Evolutionary conservation across 2,113 vertebrate genomes (phyloP).

Genomic region (Lepidiolamprologus cunningtoni): DNA sequence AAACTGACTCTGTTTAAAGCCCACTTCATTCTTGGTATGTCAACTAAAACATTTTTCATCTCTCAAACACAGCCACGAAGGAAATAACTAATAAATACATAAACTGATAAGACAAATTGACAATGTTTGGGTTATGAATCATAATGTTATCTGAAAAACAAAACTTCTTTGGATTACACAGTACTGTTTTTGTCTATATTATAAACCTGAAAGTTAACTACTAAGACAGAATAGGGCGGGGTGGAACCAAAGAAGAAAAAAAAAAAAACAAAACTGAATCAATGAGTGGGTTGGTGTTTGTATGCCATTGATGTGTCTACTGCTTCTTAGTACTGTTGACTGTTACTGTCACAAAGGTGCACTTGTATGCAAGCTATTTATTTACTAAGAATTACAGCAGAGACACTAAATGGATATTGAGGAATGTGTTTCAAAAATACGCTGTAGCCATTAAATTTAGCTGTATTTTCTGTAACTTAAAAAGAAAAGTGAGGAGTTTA

Average conservation of each 20-base stretch:
- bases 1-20: not conserved
- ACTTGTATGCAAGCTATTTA: not conserved
- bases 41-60: not conserved
- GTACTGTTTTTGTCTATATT: not conserved
- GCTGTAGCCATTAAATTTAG: not conserved
- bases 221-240: not conserved
- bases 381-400: conserved; percentile 1
- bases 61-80: not conserved
- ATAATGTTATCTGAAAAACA: not conserved
- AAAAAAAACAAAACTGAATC: not conserved
- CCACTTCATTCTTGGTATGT: not conserved
- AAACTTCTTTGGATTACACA: conserved; percentile 20
- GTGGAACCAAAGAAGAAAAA: not conserved
- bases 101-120: not conserved
- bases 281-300: not conserved
- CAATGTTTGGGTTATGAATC: not conserved
- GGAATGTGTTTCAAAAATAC: conserved; percentile 15
- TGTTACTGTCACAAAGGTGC: not conserved
- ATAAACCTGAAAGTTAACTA: conserved; percentile 8
- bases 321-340: not conserved
- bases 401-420: not conserved
- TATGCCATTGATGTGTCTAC: not conserved
- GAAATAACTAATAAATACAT: conserved; percentile 6
- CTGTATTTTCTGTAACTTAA: not conserved
- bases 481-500: not conserved